Base-by-base conservation (phyloP, 2,797 vertebrate genomes). In the Brachyrhaphis roseni region DNA sequence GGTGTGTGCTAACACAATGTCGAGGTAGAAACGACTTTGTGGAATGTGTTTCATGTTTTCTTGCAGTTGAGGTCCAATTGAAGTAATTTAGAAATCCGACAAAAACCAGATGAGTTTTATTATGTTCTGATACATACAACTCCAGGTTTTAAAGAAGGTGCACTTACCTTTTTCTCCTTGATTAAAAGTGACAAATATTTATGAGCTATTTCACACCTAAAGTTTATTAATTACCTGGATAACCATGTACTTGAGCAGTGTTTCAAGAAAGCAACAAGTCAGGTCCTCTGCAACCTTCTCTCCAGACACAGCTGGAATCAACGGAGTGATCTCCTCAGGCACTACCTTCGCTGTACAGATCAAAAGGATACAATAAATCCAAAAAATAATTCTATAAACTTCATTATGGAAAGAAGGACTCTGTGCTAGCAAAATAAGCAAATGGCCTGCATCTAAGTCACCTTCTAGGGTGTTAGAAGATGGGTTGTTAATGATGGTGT, bases 231-330 rank as follows among this genome's bases (percentile, higher is more conserved):
- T 87, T 91, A 99, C 98, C 97, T 99, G 98, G 85, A 97, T 95
- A 78, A 99, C 98, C 97, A 99, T 99, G 73, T 97, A 98, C 90
- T 98, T 99, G 79, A 99, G 96, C 66, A 99, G 91, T 6, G 96
- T 96, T 91, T 99, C 97, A 62, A 99, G 98, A 86, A 99, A 97
- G 93, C 95, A 98, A 95, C 97, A 99, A 51, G 97, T 99, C 87
- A 96, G 97, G 91, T 99, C 98, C 59, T 99, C 98, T n/a, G 96
- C 92, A 31, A 95, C 92, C 90, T 98, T 99, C 91, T 99, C 98
- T 82, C 97, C 98, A 5, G 95, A 95, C 45, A 97, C 85, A 59
- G 97, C 96, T 7, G 98, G 98, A 82, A 99, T 88, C 75, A 99
- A 97, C 0, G 98, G 98, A 0, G 95, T 97, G 87, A 99, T 98